Percentiles rank a stretch among this genome's conserved stretches.
Conservation (phyloP, 37 sponge, comb jelly and placozoan species). For the Geodia barretti region DNA sequence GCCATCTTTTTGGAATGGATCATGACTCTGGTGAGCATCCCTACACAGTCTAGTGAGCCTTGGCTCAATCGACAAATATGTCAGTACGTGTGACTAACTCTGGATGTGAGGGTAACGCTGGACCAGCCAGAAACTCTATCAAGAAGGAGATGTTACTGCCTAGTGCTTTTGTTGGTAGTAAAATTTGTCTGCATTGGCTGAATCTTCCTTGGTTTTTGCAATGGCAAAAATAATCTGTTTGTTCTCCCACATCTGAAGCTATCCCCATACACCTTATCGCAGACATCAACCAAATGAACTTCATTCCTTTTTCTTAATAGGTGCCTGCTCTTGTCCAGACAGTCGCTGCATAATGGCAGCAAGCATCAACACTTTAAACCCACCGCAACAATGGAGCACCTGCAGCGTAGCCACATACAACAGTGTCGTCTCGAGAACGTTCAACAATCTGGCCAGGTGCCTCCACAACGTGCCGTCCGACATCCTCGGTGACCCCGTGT, state of each 20-base stretch:
- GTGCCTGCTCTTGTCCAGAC: too few species aligned
- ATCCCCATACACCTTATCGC: too few species aligned
- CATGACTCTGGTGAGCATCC: conserved; percentile 52
- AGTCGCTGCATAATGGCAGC: conserved; percentile 59
- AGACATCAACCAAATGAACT: too few species aligned
- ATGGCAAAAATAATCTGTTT: not conserved
- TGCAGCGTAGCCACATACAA: conserved; percentile 29
- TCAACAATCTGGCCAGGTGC: not conserved
- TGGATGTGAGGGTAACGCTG: too few species aligned
- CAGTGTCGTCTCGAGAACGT: not conserved
- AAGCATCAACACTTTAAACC: not conserved
- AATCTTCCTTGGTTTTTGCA: not conserved
- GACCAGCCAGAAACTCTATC: too few species aligned
- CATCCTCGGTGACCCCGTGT: conserved; percentile 34
- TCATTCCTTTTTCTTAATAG: too few species aligned
- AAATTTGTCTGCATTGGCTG: not conserved
- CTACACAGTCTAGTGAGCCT: not conserved
- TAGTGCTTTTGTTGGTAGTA: too few species aligned
- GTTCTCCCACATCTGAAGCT: too few species aligned
- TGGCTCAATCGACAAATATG: not conserved
- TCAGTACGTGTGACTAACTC: too few species aligned
- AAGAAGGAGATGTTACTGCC: too few species aligned
- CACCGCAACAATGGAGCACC: conserved; percentile 36
- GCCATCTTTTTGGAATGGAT: conserved; percentile 70
- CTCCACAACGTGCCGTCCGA: conserved; percentile 24